Evolutionary conservation across 2,888 invertebrate genomes (phyloP), one percentile per base, ranked within the genome.

Genomic region (Microctonus hyperodae): DNA sequence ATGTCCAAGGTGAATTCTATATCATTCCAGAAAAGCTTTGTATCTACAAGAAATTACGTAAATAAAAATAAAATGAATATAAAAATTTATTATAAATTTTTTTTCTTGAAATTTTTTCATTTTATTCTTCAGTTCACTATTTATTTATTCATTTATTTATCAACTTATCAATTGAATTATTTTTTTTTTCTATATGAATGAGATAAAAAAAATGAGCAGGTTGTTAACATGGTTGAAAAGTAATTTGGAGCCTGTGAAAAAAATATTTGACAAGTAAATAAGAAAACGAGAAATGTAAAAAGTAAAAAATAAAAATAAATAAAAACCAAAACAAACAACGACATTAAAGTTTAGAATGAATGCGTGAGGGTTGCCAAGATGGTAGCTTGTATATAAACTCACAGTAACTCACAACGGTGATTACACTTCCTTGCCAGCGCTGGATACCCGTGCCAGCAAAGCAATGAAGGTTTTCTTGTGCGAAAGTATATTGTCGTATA

Each of bases 401-500:
- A 76, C 74, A 74, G 76, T 75, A 78, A 75, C 76, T 67, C 67
- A 71, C 74, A 71, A 55, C 68, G 75, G 74, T 78, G 80, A 80
- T 81, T 80, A 79, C 75, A 70, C 67, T 71, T 58, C 63, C 57
- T 77, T 79, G 81, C 80, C 81, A 81, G 44, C 16, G 79, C 70
- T 75, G 76, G 73, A 76, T 73, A 64, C 72, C 65, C n/a, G 74
- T 77, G 78, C 79, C 79, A 80, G 79, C 44, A 73, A 77, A 76
- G 74, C 64, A 69, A 23, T 65, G 59, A 64, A 68, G 55, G 33
- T 64, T 59, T 65, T 65, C 61, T 67, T 67, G 67, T 33, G 55
- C 35, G 31, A 37, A 50, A 61, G 35, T 61, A 44, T 44, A 44
- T 44, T 44, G 44, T 44, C 44, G 44, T 44, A 44, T 44, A 37